Evolutionary conservation across 2,888 invertebrate genomes (phyloP), one percentile per base, ranked within the genome.

Genomic region (Calephelis perditalis): DNA sequence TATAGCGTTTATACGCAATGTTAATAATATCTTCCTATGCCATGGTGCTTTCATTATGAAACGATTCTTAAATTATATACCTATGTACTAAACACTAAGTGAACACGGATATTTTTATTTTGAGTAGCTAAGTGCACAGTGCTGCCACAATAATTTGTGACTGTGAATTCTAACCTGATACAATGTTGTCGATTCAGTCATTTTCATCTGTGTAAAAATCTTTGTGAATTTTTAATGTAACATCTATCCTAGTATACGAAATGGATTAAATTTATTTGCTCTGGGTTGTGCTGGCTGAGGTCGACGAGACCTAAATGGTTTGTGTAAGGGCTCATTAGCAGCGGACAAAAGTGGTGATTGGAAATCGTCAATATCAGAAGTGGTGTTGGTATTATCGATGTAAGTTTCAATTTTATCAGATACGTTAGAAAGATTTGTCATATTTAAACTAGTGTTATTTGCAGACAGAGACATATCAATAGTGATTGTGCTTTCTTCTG

Each of bases 231-330:
- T 59, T 64, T 63, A 61, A 35, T 37, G 40, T 55, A 45, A 1
- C 9, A 12, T 66, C 71, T 87, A 90, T 75, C 90, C 90, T 83
- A 90, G 77, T 70, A 90, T 88, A 68, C 89, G 88, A 70, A 90
- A 87, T 63, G 89, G 90, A 66, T 88, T 90, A 64, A 89, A 90
- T 77, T 88, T 88, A 71, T 81, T 88, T 58, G 66, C 66, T 72
- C 82, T 76, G 71, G 78, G 85, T 44, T 76, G 79, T 62, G 76
- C 77, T 62, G 70, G 67, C 63, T 82, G 83, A 26, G 86, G 86
- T 73, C 87, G 83, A 63, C 88, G 78, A 44, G 84, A 83, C 58
- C 90, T 73, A 57, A 75, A 81, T 10, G 90, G 90, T 70, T 83
- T 76, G 52, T 82, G 88, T 15, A 85, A 62, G 4, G 90, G 87